phyloP scores from a whole-genome alignment of 2,888 invertebrate species.

The Ypsolopha scabrella region DNA sequence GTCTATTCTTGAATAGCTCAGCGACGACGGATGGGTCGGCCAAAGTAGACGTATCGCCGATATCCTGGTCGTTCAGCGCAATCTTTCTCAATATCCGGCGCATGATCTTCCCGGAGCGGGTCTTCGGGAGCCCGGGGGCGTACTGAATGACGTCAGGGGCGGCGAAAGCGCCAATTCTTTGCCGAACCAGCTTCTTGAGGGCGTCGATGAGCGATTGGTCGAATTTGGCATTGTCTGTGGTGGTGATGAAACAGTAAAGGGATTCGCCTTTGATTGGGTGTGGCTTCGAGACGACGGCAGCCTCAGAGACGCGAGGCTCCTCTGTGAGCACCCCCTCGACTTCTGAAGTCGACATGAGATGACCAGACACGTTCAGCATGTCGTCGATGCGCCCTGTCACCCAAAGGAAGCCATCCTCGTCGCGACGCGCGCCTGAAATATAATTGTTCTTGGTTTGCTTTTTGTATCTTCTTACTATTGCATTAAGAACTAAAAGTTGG shows the following conservation, averaged over 20 bases:
- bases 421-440: conserved; percentile 84
- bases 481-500: too few species aligned
- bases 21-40: conserved; percentile 93
- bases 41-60: conserved; percentile 95
- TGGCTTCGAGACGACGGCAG: conserved; percentile 95
- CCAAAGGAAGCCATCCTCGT: conserved; percentile 96
- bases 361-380: conserved; percentile 98
- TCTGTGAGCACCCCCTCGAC: conserved; percentile 86
- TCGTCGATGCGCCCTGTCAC: conserved; percentile 98
- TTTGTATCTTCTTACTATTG: too few species aligned
- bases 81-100: conserved; percentile 94
- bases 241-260: conserved; percentile 95
- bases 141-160: conserved; percentile 94
- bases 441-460: too few species aligned
- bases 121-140: conserved; percentile 95
- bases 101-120: conserved; percentile 98
- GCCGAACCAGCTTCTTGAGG: conserved; percentile 84
- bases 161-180: conserved; percentile 96
- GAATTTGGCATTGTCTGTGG: conserved; percentile 81
- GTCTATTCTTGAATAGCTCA: conserved; percentile 80
- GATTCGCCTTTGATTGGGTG: conserved; percentile 97
- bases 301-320: conserved; percentile 85
- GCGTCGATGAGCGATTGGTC: conserved; percentile 77
- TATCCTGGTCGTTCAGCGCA: conserved; percentile 87
- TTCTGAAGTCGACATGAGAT: conserved; percentile 97